A percentile compares a stretch with the other conserved stretches of the same genome.
These are phyloP conservation scores for Platycnemis pennipes DNA, from an alignment of 2,888 invertebrate species.

Conservation along the genomic window DNA sequence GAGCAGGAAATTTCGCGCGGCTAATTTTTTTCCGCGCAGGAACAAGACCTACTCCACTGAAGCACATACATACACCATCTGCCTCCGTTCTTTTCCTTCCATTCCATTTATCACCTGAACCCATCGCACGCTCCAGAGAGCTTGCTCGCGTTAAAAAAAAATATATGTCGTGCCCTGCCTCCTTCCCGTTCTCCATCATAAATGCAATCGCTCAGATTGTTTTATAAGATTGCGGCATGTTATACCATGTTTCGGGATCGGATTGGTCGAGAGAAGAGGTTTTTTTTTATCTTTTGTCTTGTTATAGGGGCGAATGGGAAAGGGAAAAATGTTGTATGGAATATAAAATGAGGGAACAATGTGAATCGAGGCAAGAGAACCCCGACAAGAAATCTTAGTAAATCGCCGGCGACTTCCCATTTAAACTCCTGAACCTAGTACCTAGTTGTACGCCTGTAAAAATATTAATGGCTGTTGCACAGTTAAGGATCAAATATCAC, in stretches of 20 bases:
- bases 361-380: no score
- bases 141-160: not conserved
- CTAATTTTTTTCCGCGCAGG: not conserved
- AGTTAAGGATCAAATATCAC: no score
- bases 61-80: not conserved
- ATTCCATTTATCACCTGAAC: not conserved
- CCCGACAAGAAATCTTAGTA: no score
- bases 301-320: not conserved
- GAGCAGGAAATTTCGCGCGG: not conserved
- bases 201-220: constrained; percentile 7
- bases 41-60: not conserved
- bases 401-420: no score
- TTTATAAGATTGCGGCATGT: not conserved
- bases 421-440: no score
- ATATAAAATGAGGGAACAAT: no score
- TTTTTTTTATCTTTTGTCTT: not conserved
- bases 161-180: not conserved
- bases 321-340: not conserved
- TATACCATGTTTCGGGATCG: not conserved
- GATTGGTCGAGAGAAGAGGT: not conserved
- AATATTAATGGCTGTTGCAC: no score
- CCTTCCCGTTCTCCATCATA: not conserved
- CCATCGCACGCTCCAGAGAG: not conserved
- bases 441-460: no score
- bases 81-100: not conserved